phyloP scores from a whole-genome alignment of 2,113 vertebrate species.

The Ciconia boyciana region DNA sequence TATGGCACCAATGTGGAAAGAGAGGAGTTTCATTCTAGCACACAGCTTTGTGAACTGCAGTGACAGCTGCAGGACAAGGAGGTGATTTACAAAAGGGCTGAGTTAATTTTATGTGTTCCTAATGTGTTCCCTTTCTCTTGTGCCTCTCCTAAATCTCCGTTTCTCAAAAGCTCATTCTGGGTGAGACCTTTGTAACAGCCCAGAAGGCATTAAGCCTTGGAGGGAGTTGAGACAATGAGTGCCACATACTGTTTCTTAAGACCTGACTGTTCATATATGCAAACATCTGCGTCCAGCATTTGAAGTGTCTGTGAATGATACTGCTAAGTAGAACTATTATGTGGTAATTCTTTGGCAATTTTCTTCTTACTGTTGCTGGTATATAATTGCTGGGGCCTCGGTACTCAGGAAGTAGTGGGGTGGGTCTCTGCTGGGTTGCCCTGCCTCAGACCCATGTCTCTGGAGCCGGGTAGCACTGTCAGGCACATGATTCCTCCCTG shows the following conservation, averaged over 20 bases:
- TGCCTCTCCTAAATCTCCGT: not conserved
- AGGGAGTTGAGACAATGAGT: not conserved
- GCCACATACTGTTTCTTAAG: not conserved
- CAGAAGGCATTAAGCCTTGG: not conserved
- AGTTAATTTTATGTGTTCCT: not conserved
- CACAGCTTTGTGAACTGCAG: not conserved
- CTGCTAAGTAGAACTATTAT: not conserved
- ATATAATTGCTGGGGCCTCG: not conserved
- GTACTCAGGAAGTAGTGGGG: not conserved
- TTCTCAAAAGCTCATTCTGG: not conserved
- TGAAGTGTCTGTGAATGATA: not conserved
- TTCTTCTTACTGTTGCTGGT: not conserved
- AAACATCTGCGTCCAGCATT: not conserved
- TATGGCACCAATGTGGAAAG: not conserved
- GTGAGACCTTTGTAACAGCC: not conserved
- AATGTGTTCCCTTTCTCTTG: not conserved
- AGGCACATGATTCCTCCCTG: rapidly evolving
- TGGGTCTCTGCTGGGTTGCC: not conserved
- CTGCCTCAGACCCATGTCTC: rapidly evolving
- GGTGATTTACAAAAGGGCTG: not conserved
- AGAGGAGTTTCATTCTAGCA: not conserved
- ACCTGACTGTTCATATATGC: not conserved
- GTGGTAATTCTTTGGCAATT: not conserved
- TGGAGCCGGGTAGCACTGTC: not conserved
- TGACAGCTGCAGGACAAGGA: not conserved